Evolutionary conservation across 2,797 vertebrate genomes (phyloP), one percentile per base, ranked within the genome.

Genomic region (Cyclura pinguis): DNA sequence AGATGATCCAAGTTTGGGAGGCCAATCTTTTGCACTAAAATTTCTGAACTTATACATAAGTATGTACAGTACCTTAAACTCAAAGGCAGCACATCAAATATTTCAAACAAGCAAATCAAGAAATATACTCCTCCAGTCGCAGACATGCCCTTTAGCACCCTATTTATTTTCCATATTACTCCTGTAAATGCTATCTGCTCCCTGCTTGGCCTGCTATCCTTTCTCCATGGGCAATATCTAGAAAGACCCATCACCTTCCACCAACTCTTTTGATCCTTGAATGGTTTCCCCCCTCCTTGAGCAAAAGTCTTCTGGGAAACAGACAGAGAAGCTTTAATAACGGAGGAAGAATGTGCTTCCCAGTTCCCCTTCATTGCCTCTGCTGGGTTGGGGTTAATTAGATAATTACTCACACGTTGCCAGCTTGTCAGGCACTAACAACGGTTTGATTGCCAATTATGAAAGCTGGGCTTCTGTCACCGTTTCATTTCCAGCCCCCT

Each of bases 391-490:
- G 81, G 91, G 92, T 55, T 93, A 92, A 95, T 94, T 86, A 91
- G 88, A 38, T 80, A 88, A 93, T 95, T 91, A 88, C 80, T 91
- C 91, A 76, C 76, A 42, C 0, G 14, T 84, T 87, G 72, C 76
- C 57, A 7, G 35, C 76, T 90, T 85, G 80, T 87, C 85, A 92
- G 93, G 52, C 84, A n/a, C 84, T 55, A 85, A 50, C 52, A 86
- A 0, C 55, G 14, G 55, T 1, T 20, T 0, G 1, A 35, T 4
- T 85, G n/a, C 85, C 85, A 59, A 5, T 27, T 7, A 72, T 87
- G 89, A 80, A 89, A 69, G 87, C 85, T 52, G 35, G 62, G 52
- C 59, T 7, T 78, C 77, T 85, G 88, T 6, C 52, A 50, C 5
- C 83, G 47, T 84, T 84, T 62, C 76, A 50, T 50, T 55, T 2